Conservation (phyloP, 2,888 invertebrate species). For the Lamellibrachia columna region DNA sequence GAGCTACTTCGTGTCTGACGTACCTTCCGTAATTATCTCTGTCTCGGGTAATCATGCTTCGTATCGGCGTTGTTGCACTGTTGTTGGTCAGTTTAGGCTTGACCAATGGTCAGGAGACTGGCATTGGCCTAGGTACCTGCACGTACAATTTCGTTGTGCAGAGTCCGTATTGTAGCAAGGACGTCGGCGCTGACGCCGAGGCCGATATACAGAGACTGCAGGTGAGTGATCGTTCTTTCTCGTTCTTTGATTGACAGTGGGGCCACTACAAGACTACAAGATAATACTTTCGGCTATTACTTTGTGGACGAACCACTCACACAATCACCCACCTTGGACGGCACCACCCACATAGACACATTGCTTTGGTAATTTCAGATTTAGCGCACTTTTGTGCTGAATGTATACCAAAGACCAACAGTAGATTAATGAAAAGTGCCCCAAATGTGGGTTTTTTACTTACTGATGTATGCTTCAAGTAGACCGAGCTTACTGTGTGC, state of each 20-base stretch:
- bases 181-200: neutral
- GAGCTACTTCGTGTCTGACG: neutral
- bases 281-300: no score
- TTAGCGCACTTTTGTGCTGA: no score
- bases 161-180: neutral
- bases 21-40: neutral
- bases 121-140: neutral
- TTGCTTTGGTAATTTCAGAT: no score
- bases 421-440: no score
- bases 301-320: no score
- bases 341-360: no score
- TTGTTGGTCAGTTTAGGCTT: neutral
- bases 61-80: neutral
- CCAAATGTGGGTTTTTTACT: no score
- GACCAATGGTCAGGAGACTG: neutral
- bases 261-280: no score
- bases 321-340: no score
- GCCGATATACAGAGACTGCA: neutral
- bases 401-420: no score
- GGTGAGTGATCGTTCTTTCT: neutral
- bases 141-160: conserved; percentile 16
- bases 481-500: no score
- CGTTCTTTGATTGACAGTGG: neutral
- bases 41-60: neutral
- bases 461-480: no score